Evolutionary conservation across 2,113 vertebrate species (phyloP).

Genomic region (Fulica atra): DNA sequence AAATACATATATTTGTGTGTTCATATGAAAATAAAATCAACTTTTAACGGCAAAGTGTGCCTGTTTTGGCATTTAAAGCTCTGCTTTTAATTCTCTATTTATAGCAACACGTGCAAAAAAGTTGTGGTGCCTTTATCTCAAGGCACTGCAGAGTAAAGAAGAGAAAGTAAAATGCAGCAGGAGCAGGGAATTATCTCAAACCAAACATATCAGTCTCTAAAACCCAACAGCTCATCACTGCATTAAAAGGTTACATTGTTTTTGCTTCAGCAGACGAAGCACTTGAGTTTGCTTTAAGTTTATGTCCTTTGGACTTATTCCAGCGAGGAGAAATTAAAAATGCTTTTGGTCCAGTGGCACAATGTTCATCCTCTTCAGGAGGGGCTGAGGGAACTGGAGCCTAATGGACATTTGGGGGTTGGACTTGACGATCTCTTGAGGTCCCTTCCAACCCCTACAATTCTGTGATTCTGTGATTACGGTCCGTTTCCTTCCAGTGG

Average conservation of each 20-base stretch:
- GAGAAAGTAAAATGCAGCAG: slow-evolving; percentile 43
- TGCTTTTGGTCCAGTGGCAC: background rate
- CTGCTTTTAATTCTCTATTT: slow-evolving; percentile 16
- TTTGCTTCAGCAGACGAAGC: background rate
- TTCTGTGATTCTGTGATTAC: no score
- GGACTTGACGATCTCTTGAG: no score
- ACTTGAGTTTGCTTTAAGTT: slow-evolving; percentile 1
- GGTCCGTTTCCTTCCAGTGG: background rate
- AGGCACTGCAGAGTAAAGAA: background rate
- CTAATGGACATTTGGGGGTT: background rate
- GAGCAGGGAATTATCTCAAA: slow-evolving; percentile 22
- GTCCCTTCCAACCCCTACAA: no score
- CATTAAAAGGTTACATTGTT: slow-evolving; percentile 22
- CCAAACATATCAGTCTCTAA: slow-evolving; percentile 19
- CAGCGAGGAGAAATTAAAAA: slow-evolving; percentile 4
- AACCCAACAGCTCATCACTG: slow-evolving; percentile 40
- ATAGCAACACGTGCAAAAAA: slow-evolving; percentile 21
- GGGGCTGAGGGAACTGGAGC: background rate
- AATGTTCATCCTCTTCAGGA: background rate
- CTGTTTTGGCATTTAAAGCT: slow-evolving; percentile 5
- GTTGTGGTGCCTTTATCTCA: slow-evolving; percentile 9
- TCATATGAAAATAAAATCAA: slow-evolving; percentile 44
- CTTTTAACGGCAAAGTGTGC: slow-evolving; percentile 5
- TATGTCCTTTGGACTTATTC: slow-evolving; percentile 12
- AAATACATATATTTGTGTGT: slow-evolving; percentile 33